These are phyloP conservation scores for Pollimyrus isidori DNA, from an alignment of 2,113 vertebrate genomes.

Conservation along the genomic window DNA sequence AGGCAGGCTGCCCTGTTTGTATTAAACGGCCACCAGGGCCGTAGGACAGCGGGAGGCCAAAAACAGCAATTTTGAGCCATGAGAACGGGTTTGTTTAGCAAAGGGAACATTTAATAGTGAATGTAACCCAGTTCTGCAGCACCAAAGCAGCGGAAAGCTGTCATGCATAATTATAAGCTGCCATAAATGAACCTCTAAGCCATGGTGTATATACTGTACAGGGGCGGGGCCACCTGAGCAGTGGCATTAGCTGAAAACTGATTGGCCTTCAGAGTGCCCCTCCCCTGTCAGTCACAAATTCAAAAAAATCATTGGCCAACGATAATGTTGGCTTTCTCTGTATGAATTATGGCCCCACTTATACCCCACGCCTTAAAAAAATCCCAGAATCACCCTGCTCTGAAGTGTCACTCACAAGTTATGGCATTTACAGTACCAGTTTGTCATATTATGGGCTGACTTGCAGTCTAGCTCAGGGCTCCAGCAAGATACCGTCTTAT, in stretches of 20 bases:
- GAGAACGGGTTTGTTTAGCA: not conserved
- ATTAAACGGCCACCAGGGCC: not conserved
- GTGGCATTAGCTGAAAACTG: not conserved
- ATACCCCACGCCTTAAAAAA: not conserved
- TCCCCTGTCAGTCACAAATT: not conserved
- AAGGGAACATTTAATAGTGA: not conserved
- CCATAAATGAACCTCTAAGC: not conserved
- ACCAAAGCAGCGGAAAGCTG: not conserved
- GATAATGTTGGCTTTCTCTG: not conserved
- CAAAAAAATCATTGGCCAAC: not conserved
- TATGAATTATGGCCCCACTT: not conserved
- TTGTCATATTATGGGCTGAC: not conserved
- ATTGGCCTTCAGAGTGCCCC: not conserved
- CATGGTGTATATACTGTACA: not conserved
- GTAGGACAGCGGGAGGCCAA: not conserved
- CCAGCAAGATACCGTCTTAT: not conserved
- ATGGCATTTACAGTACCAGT: not conserved
- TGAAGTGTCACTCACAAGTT: not conserved
- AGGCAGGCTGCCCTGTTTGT: slow-evolving; percentile 23
- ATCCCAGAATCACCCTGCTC: not conserved
- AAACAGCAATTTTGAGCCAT: not conserved
- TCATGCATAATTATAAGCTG: not conserved
- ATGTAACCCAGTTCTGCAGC: not conserved
- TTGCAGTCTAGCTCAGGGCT: not conserved
- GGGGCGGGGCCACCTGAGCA: not conserved